phyloP scores from a whole-genome alignment of 2,113 vertebrate species.

The Abramis brama region DNA sequence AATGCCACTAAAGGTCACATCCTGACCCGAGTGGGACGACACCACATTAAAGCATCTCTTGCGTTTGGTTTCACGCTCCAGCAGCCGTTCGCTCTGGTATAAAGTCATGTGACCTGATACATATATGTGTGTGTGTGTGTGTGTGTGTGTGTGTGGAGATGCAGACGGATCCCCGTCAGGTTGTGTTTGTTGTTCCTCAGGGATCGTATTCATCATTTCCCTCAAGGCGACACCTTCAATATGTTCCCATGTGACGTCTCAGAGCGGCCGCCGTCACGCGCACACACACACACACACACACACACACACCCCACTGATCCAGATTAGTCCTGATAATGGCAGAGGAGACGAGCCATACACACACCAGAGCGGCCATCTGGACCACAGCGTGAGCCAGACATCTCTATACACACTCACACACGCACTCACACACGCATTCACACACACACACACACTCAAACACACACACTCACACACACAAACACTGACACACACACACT shows the following conservation, averaged over 20 bases:
- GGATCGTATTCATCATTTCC: background rate
- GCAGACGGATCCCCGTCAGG: background rate
- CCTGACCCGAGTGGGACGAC: background rate
- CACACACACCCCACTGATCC: constrained; percentile 38
- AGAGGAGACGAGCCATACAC: constrained; percentile 5
- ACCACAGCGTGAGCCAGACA: constrained; percentile 31
- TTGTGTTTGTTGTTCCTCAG: background rate
- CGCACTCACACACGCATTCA: background rate
- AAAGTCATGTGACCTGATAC: background rate
- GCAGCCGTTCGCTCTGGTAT: background rate
- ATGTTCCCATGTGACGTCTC: constrained; percentile 31
- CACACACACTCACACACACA: background rate
- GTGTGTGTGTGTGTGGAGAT: too few species aligned
- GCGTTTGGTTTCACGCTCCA: background rate
- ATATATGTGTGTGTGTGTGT: too few species aligned
- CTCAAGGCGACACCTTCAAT: constrained; percentile 24
- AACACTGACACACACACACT: background rate
- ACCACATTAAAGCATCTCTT: background rate
- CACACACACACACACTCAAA: background rate
- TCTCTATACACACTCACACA: constrained; percentile 2
- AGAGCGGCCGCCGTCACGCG: constrained; percentile 27
- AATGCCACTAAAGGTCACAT: background rate
- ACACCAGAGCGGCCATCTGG: constrained; percentile 50
- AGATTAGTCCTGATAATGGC: constrained; percentile 55
- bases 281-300: too few species aligned